Evolutionary conservation across 2,888 invertebrate species (phyloP).

Genomic region (Diploptera punctata): DNA sequence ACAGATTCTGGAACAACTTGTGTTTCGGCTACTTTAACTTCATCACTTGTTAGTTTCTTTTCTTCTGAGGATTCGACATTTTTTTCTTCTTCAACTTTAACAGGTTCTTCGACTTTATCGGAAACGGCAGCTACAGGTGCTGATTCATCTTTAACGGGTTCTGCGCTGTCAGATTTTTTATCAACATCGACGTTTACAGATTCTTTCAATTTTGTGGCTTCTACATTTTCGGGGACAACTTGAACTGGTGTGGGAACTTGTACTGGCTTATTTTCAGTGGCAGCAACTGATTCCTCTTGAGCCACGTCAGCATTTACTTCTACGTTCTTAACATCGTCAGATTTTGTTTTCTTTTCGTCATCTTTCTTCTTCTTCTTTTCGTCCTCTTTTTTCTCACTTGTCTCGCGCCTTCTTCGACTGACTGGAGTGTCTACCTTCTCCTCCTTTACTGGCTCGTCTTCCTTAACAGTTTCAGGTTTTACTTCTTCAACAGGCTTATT

Average conservation of each 20-base stretch:
- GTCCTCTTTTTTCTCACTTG: slow-evolving; percentile 36
- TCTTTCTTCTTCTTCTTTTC: slow-evolving; percentile 50
- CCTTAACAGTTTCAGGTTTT: slow-evolving; percentile 32
- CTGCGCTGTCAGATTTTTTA: background rate
- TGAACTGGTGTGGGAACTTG: no score
- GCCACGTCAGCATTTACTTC: no score
- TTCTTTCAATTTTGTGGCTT: background rate
- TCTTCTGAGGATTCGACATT: slow-evolving; percentile 14
- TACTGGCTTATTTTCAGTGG: background rate
- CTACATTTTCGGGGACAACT: background rate
- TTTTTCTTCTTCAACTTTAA: background rate
- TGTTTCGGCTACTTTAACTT: background rate
- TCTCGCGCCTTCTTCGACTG: slow-evolving; percentile 45
- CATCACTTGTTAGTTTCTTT: background rate
- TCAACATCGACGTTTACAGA: no score
- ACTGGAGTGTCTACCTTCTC: slow-evolving; percentile 46
- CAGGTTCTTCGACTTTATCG: background rate
- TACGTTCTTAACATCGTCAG: no score
- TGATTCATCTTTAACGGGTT: background rate
- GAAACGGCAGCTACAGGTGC: no score
- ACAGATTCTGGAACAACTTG: no score
- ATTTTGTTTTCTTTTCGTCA: slow-evolving; percentile 37
- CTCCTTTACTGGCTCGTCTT: slow-evolving; percentile 41
- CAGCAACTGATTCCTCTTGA: background rate
- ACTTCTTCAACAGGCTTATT: no score